phyloP scores from a whole-genome alignment of 2,797 vertebrate species.

The Heteromormyrus szaboi region DNA sequence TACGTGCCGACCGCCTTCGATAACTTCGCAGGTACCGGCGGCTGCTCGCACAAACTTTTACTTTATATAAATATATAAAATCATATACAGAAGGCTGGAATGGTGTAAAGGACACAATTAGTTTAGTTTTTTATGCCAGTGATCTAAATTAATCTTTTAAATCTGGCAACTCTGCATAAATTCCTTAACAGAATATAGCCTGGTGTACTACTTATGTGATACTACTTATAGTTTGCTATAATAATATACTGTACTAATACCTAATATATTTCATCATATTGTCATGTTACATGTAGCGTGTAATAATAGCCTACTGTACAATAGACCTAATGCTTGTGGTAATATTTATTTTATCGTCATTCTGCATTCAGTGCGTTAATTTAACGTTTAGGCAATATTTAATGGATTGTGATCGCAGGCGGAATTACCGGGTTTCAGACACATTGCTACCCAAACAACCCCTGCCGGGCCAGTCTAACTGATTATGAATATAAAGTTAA shows the following conservation, averaged over 20 bases:
- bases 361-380: not conserved
- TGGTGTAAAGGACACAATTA: not conserved
- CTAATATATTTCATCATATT: not conserved
- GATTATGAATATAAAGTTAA: too few relatives aligned
- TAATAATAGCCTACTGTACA: not conserved
- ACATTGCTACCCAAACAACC: not conserved
- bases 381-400: not conserved
- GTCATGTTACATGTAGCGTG: not conserved
- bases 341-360: not conserved
- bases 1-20: slow-evolving; percentile 72
- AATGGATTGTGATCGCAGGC: not conserved
- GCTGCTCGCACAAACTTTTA: not conserved
- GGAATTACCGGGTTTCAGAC: not conserved
- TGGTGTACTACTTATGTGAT: not conserved
- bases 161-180: not conserved
- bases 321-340: not conserved
- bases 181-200: not conserved
- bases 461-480: too few relatives aligned
- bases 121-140: not conserved
- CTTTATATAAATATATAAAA: not conserved
- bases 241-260: not conserved
- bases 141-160: not conserved
- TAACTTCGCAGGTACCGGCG: slow-evolving; percentile 68
- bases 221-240: not conserved
- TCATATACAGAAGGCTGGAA: not conserved